Base-by-base conservation (phyloP, 2,797 vertebrate species). In the Sebastes reedi region DNA sequence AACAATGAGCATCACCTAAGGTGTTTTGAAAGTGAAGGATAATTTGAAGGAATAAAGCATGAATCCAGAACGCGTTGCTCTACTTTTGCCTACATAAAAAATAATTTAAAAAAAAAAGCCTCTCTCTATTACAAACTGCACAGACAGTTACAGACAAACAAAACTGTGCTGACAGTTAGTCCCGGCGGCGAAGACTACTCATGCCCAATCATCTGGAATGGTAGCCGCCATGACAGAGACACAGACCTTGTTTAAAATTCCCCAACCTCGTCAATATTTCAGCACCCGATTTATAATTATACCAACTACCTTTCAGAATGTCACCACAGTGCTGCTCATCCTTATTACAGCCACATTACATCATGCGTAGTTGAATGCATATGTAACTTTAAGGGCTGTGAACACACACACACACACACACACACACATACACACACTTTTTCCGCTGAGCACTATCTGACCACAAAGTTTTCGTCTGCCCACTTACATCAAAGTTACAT, bases 401-500 rank as follows among this genome's bases (percentile, higher is more conserved):
- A 46, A 46, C 50, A 55, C 58, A 54, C 39, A 27, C 22, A 34
- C 8, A 30, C 6, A 46, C 50, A 46, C 58, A 54, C 39, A 25
- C 22, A 64, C 25, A 73, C 30, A 32, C 30, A 32, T 0, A 67
- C 46, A 12, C 39, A 46, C 16, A 46, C 42, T 46, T 18, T 56
- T 72, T 75, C 20, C 4, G 13, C 16, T 27, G 39, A 29, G 36
- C 42, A 20, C 52, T 46, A 20, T 79, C 71, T 84, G 58, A 72
- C 46, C 62, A 64, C 36, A 75, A 75, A 65, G 32, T 85, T 78
- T 73, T 11, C 64, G 65, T 72, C 71, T 81, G 79, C 80, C 70
- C 70, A 8, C 71, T 88, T 67, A 46, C 67, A 79, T 90, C 82
- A 85, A 83, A 89, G 85, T 86, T 84, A 80, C 70, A 83, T 16